These are phyloP conservation scores for Platycheirus albimanus DNA, from an alignment of 2,888 invertebrate genomes.

Conservation along the genomic window DNA sequence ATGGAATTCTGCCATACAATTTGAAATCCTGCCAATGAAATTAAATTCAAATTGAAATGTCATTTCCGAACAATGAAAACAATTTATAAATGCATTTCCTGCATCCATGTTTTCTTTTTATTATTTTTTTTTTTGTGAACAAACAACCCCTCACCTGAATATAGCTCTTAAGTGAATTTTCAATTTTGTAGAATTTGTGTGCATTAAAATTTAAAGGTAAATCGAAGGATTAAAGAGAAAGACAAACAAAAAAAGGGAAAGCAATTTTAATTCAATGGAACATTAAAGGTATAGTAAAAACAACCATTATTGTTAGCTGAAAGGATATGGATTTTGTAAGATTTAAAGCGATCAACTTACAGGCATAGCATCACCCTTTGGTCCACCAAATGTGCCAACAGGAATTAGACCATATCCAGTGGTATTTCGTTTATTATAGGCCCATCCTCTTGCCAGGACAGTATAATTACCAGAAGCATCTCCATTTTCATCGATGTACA, in stretches of 20 bases:
- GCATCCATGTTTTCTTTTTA: too few relatives aligned
- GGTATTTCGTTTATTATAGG: constrained; percentile 80
- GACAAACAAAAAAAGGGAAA: constrained; percentile 22
- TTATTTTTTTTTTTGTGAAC: too few relatives aligned
- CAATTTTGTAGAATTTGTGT: constrained; percentile 44
- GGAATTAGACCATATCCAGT: constrained; percentile 89
- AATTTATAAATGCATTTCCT: constrained; percentile 18
- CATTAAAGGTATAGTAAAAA: too few relatives aligned
- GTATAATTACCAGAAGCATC: constrained; percentile 98
- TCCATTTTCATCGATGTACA: constrained; percentile 95
- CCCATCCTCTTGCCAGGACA: constrained; percentile 86
- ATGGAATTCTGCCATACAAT: constrained; percentile 88
- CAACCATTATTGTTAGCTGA: neutral
- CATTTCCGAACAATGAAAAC: neutral
- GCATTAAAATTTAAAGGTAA: constrained; percentile 29
- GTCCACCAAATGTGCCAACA: constrained; percentile 88
- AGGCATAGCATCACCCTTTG: constrained; percentile 86
- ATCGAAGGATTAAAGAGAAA: constrained; percentile 28
- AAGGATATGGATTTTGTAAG: neutral
- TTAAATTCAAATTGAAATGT: constrained; percentile 36
- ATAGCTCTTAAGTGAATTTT: constrained; percentile 71
- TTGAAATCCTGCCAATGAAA: constrained; percentile 87
- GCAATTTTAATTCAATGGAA: constrained; percentile 36
- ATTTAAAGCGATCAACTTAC: constrained; percentile 85
- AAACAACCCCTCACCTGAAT: constrained; percentile 68